Conservation (phyloP, 2,888 invertebrate genomes). For the Lepidocyrtoides sp. region DNA sequence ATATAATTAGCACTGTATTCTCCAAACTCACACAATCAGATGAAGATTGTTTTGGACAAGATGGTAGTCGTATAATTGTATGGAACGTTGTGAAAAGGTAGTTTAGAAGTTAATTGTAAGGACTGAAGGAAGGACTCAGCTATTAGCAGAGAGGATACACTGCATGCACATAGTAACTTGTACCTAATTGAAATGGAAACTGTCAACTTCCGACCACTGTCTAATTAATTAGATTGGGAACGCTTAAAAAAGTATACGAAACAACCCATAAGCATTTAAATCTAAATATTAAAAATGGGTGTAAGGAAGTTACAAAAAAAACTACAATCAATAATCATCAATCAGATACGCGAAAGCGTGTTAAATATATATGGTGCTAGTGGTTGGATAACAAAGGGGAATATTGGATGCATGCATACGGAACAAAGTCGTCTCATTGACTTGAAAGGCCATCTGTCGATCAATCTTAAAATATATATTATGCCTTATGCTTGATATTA, state of each 20-base stretch:
- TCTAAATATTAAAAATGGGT: no score
- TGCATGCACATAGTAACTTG: background rate
- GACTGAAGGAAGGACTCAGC: background rate
- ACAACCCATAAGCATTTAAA: no score
- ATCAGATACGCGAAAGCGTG: background rate
- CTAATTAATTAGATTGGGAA: no score
- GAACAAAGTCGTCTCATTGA: background rate
- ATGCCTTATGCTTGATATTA: background rate
- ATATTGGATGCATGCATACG: background rate
- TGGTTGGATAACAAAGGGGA: no score
- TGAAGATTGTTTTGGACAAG: background rate
- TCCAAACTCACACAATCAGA: no score
- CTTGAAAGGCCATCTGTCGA: conserved; percentile 52
- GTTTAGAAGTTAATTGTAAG: background rate
- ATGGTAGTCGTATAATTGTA: background rate
- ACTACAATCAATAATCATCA: background rate
- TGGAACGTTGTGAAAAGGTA: background rate
- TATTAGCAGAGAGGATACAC: no score
- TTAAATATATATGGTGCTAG: no score
- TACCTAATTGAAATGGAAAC: background rate
- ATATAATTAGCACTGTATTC: background rate
- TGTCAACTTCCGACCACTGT: background rate
- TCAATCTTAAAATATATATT: conserved; percentile 3
- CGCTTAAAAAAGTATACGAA: no score
- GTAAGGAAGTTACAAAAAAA: background rate